Base-by-base conservation (phyloP, 2,797 vertebrate species). In the Lagocephalus sceleratus region DNA sequence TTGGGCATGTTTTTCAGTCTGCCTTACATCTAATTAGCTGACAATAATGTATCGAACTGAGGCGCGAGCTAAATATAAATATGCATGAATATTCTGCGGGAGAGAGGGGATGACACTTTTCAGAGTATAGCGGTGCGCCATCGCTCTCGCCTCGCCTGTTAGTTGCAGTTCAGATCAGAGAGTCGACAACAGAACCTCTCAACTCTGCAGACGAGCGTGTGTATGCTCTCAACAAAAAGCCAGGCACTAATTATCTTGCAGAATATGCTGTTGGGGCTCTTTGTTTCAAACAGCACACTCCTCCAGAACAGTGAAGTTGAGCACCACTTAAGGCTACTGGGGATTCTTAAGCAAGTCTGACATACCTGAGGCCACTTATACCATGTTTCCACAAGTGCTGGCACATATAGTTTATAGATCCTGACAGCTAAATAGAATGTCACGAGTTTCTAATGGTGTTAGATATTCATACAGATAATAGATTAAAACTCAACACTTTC, bases 1-100 rank as follows among this genome's bases (percentile, higher is more conserved):
- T 91, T 92, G 89, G 91, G 89, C 94, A 93, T 93, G 91, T 92
- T 93, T 93, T 86, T 91, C 91, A 90, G 92, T 92, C 94, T 85
- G 46, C 92, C 93, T 94, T 94, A 94, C 94, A 96, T 94, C 94
- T 96, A 97, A 97, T 98, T 98, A 98, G 94, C 94, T 95, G 94
- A 95, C 94, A 98, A 97, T 98, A 97, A 97, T 94, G 94, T 94
- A 94, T 93, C 91, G 90, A 93, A 92, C 90, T 90, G 87, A 85
- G 89, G 91, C 91, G 81, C 77, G 66, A 91, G 93, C 92, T 94
- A 96, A 94, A 96, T 96, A 98, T 98, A 98, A 97, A 98, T 98
- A 97, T 95, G 95, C 95, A 96, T 97, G 96, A 97, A 94, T 93
- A 93, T 92, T 91, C 89, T 92, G 92, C 73, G 40, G 17, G 40